A percentile compares a stretch with the other conserved stretches of the same genome.
Conservation (phyloP, 2,888 invertebrate genomes). For the Odontocolon sp. region DNA sequence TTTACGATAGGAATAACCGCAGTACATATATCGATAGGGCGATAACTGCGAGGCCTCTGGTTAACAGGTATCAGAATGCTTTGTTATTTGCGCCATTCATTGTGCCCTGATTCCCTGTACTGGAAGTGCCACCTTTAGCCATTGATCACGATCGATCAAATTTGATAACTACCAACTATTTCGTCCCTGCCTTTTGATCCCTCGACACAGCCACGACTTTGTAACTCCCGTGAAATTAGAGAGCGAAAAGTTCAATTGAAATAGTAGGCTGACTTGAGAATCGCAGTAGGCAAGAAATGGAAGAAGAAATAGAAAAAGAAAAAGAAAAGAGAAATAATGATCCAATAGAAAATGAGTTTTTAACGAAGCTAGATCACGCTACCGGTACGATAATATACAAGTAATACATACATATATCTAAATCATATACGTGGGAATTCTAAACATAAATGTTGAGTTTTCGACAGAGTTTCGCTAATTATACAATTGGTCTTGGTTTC, state of each 20-base stretch:
- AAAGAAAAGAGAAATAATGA: background rate
- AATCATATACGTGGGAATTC: conserved; percentile 6
- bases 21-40: too few species aligned
- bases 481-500: background rate
- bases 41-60: too few species aligned
- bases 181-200: background rate
- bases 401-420: background rate
- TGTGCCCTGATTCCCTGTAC: too few species aligned
- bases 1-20: too few species aligned
- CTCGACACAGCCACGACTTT: background rate
- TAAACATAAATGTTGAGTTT: conserved; percentile 1
- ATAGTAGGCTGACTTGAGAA: background rate
- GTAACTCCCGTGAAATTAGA: background rate
- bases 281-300: conserved; percentile 11
- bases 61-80: too few species aligned
- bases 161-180: conserved; percentile 34
- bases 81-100: too few species aligned
- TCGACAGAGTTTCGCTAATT: background rate
- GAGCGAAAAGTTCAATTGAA: background rate
- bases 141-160: conserved; percentile 53
- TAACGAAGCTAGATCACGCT: conserved; percentile 36
- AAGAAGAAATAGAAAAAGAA: conserved; percentile 8
- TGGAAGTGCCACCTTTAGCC: too few species aligned
- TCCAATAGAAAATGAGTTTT: conserved; percentile 18
- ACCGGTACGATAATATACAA: conserved; percentile 1